Percentiles rank a stretch among this genome's conserved stretches.
Conservation (phyloP, 2,888 invertebrate species). For the Glyphotaelius pellucidus region DNA sequence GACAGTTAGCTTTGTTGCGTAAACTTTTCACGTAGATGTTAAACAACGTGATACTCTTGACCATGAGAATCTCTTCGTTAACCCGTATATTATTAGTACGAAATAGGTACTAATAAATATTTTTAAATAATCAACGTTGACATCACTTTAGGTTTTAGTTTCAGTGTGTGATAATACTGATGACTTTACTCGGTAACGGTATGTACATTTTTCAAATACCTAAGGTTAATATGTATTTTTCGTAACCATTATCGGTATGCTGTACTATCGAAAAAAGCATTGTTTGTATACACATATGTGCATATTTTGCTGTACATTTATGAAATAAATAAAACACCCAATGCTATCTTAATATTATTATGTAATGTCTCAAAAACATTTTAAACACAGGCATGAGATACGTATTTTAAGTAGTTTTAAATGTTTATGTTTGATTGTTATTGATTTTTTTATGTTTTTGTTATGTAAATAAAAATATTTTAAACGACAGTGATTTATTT, state of each 20-base stretch:
- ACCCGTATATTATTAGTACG: no score
- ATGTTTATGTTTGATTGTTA: constrained; percentile 11
- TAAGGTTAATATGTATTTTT: neutral
- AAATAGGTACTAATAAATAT: neutral
- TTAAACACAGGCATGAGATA: neutral
- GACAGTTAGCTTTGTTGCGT: neutral
- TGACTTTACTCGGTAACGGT: neutral
- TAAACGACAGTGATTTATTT: neutral
- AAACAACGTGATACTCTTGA: neutral
- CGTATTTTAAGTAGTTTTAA: neutral
- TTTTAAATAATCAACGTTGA: neutral
- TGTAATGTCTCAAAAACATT: neutral
- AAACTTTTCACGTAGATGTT: neutral
- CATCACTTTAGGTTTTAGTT: neutral
- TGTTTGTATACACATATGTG: neutral
- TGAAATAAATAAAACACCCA: neutral
- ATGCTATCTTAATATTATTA: neutral
- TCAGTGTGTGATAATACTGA: neutral
- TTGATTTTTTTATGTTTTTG: constrained; percentile 37
- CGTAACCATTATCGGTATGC: neutral
- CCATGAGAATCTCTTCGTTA: neutral
- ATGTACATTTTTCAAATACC: neutral
- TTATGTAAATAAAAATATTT: constrained; percentile 41
- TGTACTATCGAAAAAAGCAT: neutral
- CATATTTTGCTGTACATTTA: neutral